A percentile compares a stretch with the other conserved stretches of the same genome.
phyloP scores from a whole-genome alignment of 2,113 vertebrate genomes.

The Aegithalos caudatus region DNA sequence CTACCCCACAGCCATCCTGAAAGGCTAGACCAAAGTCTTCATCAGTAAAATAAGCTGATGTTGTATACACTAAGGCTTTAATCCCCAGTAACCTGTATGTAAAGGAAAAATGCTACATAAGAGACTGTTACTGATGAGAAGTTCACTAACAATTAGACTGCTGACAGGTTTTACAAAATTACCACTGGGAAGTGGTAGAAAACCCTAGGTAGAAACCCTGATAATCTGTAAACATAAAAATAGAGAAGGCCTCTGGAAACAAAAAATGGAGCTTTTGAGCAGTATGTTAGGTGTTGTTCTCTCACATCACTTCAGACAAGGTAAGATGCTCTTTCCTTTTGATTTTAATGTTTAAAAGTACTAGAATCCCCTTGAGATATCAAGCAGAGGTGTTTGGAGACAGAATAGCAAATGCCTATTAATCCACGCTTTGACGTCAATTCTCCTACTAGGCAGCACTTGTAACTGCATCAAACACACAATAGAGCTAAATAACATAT shows the following conservation, averaged over 20 bases:
- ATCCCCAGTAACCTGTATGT: neutral
- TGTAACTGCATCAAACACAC: conserved; percentile 33
- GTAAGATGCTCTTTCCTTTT: neutral
- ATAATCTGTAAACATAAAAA: neutral
- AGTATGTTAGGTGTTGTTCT: neutral
- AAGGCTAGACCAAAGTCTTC: neutral
- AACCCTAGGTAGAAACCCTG: neutral
- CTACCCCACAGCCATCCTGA: neutral
- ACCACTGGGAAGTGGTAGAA: neutral
- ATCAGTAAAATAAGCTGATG: neutral
- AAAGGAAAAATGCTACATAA: neutral
- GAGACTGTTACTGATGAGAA: neutral
- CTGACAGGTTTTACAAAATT: neutral
- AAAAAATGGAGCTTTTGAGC: neutral
- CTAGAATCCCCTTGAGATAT: neutral
- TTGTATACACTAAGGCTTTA: neutral
- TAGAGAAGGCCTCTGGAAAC: too few relatives aligned
- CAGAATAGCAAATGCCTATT: neutral
- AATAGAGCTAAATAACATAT: conserved; percentile 1
- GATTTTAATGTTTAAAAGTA: neutral
- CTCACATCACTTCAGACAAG: neutral
- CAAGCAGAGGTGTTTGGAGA: conserved; percentile 26
- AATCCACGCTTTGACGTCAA: conserved; percentile 29
- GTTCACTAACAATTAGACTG: neutral
- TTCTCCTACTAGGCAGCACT: conserved; percentile 38